Base-by-base conservation (phyloP, 2,888 invertebrate species). In the Acronicta alni region DNA sequence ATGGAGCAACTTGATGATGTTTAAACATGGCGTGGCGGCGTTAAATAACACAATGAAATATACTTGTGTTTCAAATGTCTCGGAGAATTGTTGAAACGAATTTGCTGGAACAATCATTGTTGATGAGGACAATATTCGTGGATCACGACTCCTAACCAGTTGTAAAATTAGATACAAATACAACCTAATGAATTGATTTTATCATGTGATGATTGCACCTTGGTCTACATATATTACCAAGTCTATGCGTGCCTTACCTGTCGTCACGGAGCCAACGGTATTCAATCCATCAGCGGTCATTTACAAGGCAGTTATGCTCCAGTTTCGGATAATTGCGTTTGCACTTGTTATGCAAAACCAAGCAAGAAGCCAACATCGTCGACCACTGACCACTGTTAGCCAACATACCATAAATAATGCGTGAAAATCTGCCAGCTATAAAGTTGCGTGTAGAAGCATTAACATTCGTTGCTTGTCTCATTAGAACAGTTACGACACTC, bases 271-370 rank as follows among this genome's bases (percentile, higher is more conserved):
- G 45, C 52, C 49, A 70, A 67, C 79, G 68, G 73, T 77, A 77
- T 73, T 74, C 65, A 74, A 80, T 80, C 79, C 81, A 84, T 80
- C 81, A 81, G 65, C 74, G 66, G 78, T 76, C 81, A 84, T 84
- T 86, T 83, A 82, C 79, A 80, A 78, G 78, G 79, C 79, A 82
- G 88, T 88, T 85, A 85, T 86, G 88, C 86, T 87, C 91, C 78
- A 90, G 83, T 88, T 90, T 89, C 80, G 74, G 67, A 71, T 89
- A 89, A 89, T 88, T 86, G 85, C 84, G 83, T 87, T 85, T 85
- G 84, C 86, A 89, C 86, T 89, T 88, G 86, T 88, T 88, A 89
- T 81, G 85, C 81, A 81, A 83, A 83, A 79, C 79, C 72, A 78
- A 81, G 80, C 83, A 83, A 85, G 79, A 82, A 83, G 77, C 76